Conservation (phyloP, 2,888 invertebrate genomes). For the Elgonia sp. region DNA sequence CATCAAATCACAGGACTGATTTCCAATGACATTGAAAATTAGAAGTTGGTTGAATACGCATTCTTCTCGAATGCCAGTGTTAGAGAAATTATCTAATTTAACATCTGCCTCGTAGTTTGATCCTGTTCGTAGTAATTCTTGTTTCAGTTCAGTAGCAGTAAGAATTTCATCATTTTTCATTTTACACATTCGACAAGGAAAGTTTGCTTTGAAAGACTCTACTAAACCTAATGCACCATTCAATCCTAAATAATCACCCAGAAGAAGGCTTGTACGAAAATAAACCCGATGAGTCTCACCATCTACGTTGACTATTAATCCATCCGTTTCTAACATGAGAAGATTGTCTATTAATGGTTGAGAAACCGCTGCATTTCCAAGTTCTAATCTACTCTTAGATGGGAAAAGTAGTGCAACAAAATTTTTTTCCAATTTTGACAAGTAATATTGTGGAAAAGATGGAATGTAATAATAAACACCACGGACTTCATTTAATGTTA, state of each 20-base stretch:
- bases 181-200: conserved; percentile 66
- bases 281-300: conserved; percentile 5
- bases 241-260: conserved; percentile 60
- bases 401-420: conserved; percentile 40
- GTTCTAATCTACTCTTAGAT: conserved; percentile 5
- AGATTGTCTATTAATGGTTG: conserved; percentile 31
- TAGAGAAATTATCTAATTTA: conserved; percentile 20
- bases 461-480: conserved; percentile 53
- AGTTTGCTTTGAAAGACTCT: conserved; percentile 69
- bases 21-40: conserved; percentile 70
- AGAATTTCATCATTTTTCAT: neutral
- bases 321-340: conserved; percentile 40
- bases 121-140: conserved; percentile 1
- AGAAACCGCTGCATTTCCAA: conserved; percentile 38
- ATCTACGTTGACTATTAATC: conserved; percentile 34
- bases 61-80: conserved; percentile 50
- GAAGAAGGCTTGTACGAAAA: conserved; percentile 28
- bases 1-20: conserved; percentile 71
- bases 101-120: conserved; percentile 67
- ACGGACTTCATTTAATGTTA: conserved; percentile 47
- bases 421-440: conserved; percentile 34
- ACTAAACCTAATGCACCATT: conserved; percentile 68
- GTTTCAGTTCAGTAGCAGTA: neutral
- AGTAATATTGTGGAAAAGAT: neutral
- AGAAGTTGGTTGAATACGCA: conserved; percentile 71